phyloP scores from a whole-genome alignment of 2,797 vertebrate genomes.

The Oreochromis mossambicus region DNA sequence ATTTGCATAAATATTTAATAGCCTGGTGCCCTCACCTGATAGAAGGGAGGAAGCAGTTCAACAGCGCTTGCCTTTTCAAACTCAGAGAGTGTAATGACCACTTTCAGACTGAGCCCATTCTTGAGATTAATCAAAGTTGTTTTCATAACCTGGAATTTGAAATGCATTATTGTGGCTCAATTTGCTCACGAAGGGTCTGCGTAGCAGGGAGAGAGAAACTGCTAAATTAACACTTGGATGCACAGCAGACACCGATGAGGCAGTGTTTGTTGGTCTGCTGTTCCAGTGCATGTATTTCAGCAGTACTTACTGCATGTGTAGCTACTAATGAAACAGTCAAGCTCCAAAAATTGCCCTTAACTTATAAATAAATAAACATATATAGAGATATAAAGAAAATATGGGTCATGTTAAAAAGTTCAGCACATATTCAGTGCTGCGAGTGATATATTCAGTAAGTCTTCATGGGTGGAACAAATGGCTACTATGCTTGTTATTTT shows the following conservation, averaged over 20 bases:
- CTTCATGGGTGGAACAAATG: not conserved
- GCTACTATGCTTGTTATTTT: not conserved
- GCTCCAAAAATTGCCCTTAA: not conserved
- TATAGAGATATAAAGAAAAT: not conserved
- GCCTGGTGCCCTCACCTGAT: slow-evolving; percentile 26
- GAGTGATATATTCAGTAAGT: not conserved
- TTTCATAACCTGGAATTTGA: slow-evolving; percentile 7
- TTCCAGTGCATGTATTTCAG: not conserved
- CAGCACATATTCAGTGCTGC: not conserved
- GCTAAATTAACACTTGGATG: not conserved
- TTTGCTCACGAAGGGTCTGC: not conserved
- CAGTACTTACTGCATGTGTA: not conserved
- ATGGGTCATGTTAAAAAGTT: slow-evolving; percentile 14
- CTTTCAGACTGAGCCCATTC: not conserved
- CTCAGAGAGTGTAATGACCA: slow-evolving; percentile 3
- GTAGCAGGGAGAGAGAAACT: not conserved
- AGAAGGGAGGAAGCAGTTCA: slow-evolving; percentile 16
- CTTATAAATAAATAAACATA: not conserved
- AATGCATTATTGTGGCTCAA: not conserved
- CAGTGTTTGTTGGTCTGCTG: not conserved
- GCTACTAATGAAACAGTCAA: slow-evolving; percentile 10
- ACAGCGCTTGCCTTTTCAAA: not conserved
- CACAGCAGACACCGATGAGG: not conserved
- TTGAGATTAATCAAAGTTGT: slow-evolving; percentile 14
- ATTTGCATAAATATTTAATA: slow-evolving; percentile 63